A percentile compares a stretch with the other conserved stretches of the same genome.
Evolutionary conservation across 2,113 vertebrate genomes (phyloP).

Genomic region (Lipophrys pholis): DNA sequence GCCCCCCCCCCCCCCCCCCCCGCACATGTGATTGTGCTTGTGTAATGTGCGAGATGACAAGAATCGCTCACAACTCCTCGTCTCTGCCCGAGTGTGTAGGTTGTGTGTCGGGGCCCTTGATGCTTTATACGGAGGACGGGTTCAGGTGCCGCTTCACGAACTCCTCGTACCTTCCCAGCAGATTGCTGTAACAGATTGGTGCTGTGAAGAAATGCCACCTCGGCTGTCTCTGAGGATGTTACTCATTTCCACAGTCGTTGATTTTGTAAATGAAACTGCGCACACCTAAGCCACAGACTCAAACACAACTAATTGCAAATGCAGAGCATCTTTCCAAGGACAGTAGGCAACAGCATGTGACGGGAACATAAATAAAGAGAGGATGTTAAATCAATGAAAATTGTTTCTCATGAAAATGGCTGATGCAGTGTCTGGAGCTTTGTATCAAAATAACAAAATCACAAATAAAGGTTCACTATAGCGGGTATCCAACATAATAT

Average conservation of each 20-base stretch:
- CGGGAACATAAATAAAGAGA: constrained; percentile 9
- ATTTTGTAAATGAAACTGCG: constrained; percentile 55
- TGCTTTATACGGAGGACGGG: constrained; percentile 58
- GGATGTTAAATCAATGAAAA: constrained; percentile 17
- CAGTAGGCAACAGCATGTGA: constrained; percentile 11
- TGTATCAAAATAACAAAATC: constrained; percentile 35
- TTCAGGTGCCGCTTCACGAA: constrained; percentile 44
- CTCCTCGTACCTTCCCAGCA: constrained; percentile 17
- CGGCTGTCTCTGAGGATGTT: constrained; percentile 39
- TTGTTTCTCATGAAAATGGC: constrained; percentile 7
- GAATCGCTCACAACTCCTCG: constrained; percentile 19
- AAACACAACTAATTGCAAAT: constrained; percentile 37
- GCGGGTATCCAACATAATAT: constrained; percentile 50
- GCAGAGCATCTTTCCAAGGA: constrained; percentile 10
- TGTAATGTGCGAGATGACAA: constrained; percentile 43
- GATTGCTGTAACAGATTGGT: constrained; percentile 35
- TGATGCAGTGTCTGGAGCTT: background rate
- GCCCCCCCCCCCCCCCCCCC: background rate
- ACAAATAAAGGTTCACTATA: constrained; percentile 50
- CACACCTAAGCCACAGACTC: constrained; percentile 24
- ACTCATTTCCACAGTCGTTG: constrained; percentile 43
- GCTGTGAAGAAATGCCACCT: constrained; percentile 43
- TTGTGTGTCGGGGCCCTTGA: constrained; percentile 35
- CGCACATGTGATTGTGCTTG: background rate
- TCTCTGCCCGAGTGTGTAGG: constrained; percentile 35